A percentile compares a stretch with the other conserved stretches of the same genome.
Conservation (phyloP, 2,888 invertebrate genomes). For the Anaspis maculata region DNA sequence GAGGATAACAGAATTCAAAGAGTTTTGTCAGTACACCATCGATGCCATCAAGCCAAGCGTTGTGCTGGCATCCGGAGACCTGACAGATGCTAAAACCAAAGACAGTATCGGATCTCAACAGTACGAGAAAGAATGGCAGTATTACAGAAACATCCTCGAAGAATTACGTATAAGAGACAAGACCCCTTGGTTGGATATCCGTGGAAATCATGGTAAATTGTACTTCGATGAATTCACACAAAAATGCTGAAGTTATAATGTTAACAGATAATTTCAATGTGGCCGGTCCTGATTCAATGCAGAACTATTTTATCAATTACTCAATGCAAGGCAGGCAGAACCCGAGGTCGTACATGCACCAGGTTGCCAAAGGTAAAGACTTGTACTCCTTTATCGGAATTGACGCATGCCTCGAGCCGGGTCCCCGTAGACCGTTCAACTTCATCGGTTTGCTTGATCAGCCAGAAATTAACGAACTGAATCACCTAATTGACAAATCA, state of each 20-base stretch:
- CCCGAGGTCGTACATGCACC: conserved; percentile 66
- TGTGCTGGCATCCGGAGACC: conserved; percentile 79
- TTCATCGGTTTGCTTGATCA: conserved; percentile 69
- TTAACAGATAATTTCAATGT: conserved; percentile 81
- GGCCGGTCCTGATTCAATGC: conserved; percentile 53
- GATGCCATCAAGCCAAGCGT: conserved; percentile 63
- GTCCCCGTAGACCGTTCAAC: conserved; percentile 81
- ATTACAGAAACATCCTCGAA: conserved; percentile 62
- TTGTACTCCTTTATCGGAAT: conserved; percentile 75
- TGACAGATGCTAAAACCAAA: conserved; percentile 78
- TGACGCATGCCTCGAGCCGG: conserved; percentile 82
- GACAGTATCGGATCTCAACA: conserved; percentile 76
- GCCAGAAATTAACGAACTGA: conserved; percentile 50
- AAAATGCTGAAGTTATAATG: background rate
- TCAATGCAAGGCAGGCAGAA: conserved; percentile 68
- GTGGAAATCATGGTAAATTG: conserved; percentile 93
- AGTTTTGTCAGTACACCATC: conserved; percentile 71
- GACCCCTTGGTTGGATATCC: conserved; percentile 79
- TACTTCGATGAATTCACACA: conserved; percentile 19
- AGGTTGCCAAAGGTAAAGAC: conserved; percentile 49
- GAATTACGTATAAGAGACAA: conserved; percentile 57
- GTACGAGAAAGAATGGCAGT: conserved; percentile 72
- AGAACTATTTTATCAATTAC: conserved; percentile 70
- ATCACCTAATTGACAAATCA: conserved; percentile 50
- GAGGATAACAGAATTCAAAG: conserved; percentile 66